Evolutionary conservation across 2,888 invertebrate genomes (phyloP), one percentile per base, ranked within the genome.

Genomic region (Chromoteleia sp.): DNA sequence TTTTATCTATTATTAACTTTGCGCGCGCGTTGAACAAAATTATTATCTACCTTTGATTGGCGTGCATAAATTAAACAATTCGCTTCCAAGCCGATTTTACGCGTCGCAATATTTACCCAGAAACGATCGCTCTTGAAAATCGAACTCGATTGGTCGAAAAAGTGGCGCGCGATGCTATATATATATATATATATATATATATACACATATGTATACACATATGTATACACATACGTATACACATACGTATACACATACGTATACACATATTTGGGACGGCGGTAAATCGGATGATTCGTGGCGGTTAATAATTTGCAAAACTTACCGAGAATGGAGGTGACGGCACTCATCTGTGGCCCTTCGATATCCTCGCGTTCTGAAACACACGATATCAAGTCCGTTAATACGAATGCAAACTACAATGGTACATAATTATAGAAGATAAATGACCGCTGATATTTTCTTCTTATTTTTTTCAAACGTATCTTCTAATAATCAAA

Each of bases 291-390:
- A 14, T 52, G 30, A 52, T 30, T 52, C 30, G 8, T 15, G 30
- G 14, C 15, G 14, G 8, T 17, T 6, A n/a, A 52, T 50, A 52
- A 67, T 29, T 67, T 70, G 82, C 30, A 75, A 79, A 79, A 88
- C 87, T 90, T 85, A 90, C 90, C 89, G 79, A 85, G 83, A 84
- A 79, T 75, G 83, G 68, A 84, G 86, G 86, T 85, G 85, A 87
- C 86, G 85, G 86, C 85, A 89, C 86, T 90, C 90, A 90, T 89
- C 89, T 89, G 89, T 88, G 86, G 84, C 88, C 83, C 85, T 86
- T 88, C 85, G 71, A 78, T 83, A 85, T 83, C 83, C 84, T 86
- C 85, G 86, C 76, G 85, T 85, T 86, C 90, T 90, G 87, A 39
- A 89, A 89, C 85, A 88, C 5, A 76, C 56, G 59, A 71, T 43